Conservation (phyloP, 2,888 invertebrate species). For the Melanchra persicariae region DNA sequence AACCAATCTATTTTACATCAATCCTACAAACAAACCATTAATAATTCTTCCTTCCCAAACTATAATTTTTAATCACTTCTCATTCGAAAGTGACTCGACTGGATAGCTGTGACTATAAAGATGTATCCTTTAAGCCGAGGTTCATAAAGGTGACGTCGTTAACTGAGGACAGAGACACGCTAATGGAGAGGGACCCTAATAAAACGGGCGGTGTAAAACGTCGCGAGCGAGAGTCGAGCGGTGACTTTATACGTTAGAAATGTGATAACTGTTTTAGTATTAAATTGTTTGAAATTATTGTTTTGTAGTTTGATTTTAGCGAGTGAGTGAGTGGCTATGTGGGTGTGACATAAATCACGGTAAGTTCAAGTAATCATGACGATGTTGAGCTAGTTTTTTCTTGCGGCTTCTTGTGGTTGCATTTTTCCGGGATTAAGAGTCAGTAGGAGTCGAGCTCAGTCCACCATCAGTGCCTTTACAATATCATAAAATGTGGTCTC, state of each 20-base stretch:
- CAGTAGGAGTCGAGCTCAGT: no score
- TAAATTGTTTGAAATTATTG: no score
- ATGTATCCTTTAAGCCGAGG: constrained; percentile 47
- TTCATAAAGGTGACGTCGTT: constrained; percentile 66
- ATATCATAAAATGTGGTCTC: no score
- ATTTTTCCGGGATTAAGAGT: no score
- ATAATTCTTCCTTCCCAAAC: not conserved
- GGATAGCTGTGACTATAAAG: constrained; percentile 51
- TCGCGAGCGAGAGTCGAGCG: not conserved
- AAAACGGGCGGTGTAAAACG: constrained; percentile 57
- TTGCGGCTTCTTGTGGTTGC: no score
- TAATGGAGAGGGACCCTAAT: constrained; percentile 66
- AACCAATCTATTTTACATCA: no score
- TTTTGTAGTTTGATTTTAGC: no score
- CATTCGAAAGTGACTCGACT: constrained; percentile 28
- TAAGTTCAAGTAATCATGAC: no score
- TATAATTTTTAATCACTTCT: constrained; percentile 43
- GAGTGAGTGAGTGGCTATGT: not conserved
- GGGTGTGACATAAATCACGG: no score
- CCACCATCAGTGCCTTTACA: no score
- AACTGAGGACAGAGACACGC: constrained; percentile 57
- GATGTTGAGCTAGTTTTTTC: no score
- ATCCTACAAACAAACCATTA: not conserved
- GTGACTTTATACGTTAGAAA: constrained; percentile 8
- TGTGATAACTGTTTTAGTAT: constrained; percentile 20